Evolutionary conservation across 30 jellyfish, hydroid and myxozoan genomes (phyloP).

Genomic region (Catostylus mosaicus): DNA sequence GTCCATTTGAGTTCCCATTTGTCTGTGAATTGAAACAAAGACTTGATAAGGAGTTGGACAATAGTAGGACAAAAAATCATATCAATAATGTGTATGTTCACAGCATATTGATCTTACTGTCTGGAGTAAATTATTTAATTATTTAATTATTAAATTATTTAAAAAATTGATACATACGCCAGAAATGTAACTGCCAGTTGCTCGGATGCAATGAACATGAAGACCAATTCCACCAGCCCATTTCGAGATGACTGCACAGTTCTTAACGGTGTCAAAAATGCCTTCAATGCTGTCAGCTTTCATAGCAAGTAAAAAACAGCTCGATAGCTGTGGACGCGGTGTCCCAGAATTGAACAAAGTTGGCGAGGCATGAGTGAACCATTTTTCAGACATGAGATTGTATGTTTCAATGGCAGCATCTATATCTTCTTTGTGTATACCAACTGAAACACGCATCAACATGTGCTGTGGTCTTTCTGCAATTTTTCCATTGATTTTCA

Average conservation of each 20-base stretch:
- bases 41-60: too few relatives aligned
- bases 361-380: slow-evolving; percentile 99
- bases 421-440: slow-evolving; percentile 94
- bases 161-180: slow-evolving; percentile 76
- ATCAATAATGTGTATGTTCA: too few relatives aligned
- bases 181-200: slow-evolving; percentile 94
- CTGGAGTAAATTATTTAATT: too few relatives aligned
- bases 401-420: slow-evolving; percentile 98
- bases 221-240: slow-evolving; percentile 99
- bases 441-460: slow-evolving; percentile 99
- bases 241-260: slow-evolving; percentile 98
- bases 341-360: slow-evolving; percentile 99
- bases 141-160: too few relatives aligned
- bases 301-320: slow-evolving; percentile 99
- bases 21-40: slow-evolving; percentile 63
- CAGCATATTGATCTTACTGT: too few relatives aligned
- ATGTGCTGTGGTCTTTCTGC: slow-evolving; percentile 99
- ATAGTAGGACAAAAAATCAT: too few relatives aligned
- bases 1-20: slow-evolving; percentile 95
- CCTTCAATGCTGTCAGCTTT: slow-evolving; percentile 98
- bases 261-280: slow-evolving; percentile 95
- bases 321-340: slow-evolving; percentile 97
- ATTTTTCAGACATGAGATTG: slow-evolving; percentile 91
- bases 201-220: slow-evolving; percentile 96
- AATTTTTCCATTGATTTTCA: slow-evolving; percentile 91